Conservation (phyloP, 2,113 vertebrate species). For the Tetraodon nigroviridis region DNA sequence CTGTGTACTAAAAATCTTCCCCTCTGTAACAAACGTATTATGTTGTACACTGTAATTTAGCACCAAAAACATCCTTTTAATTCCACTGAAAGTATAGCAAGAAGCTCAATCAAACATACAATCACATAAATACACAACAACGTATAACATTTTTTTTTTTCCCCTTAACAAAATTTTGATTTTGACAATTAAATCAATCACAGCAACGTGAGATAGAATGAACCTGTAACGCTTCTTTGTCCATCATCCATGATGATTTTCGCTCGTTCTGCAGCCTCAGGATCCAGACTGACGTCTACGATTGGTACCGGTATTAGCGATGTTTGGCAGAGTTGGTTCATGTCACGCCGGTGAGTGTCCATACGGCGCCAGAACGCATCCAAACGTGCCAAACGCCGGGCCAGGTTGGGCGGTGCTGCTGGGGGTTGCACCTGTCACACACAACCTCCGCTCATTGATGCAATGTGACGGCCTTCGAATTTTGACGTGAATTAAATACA, state of each 20-base stretch:
- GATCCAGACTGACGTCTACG: too few relatives aligned
- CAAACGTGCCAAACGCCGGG: too few relatives aligned
- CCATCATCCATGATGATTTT: too few relatives aligned
- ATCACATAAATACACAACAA: constrained; percentile 1
- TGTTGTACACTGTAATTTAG: constrained; percentile 45
- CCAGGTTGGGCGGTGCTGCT: constrained; percentile 30
- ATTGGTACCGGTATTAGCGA: too few relatives aligned
- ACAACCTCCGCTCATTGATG: constrained; percentile 32
- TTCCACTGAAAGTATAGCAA: constrained; percentile 23
- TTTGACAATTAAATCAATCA: too few relatives aligned
- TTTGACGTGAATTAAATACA: constrained; percentile 3
- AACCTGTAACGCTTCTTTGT: too few relatives aligned
- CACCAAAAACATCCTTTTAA: constrained; percentile 2
- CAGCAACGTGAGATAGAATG: too few relatives aligned
- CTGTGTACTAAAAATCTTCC: constrained; percentile 27
- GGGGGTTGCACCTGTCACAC: constrained; percentile 39
- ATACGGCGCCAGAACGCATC: too few relatives aligned
- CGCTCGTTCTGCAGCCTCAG: too few relatives aligned
- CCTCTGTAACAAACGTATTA: constrained; percentile 28
- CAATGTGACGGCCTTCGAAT: constrained; percentile 46
- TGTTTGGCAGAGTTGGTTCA: too few relatives aligned
- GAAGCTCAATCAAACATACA: background rate
- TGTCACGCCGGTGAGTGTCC: too few relatives aligned
- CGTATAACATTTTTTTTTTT: background rate
- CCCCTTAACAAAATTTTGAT: too few relatives aligned